Evolutionary conservation across 2,113 vertebrate genomes (phyloP), one percentile per base, ranked within the genome.

Genomic region (Piaya cayana): DNA sequence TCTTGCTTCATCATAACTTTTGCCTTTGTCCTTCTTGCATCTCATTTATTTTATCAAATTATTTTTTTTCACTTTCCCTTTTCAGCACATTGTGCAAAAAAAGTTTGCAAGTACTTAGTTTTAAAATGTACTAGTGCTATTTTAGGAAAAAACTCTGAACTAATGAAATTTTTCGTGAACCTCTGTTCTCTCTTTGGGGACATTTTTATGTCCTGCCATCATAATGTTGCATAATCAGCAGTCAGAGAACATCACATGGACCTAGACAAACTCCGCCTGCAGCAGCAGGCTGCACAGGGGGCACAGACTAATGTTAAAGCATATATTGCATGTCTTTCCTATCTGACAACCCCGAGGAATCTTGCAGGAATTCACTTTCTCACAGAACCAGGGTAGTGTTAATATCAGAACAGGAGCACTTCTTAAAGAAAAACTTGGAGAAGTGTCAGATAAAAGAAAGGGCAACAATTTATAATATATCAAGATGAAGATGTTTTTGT

Each of bases 131-230:
- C 63, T 62, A 37, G 52, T 10, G 43, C 32, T 91, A 74, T 89
- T 95, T 95, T 91, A 86, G 45, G 36, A 30, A 81, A 87, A 83
- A 90, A 42, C 27, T 81, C 42, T 75, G 55, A 88, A 68, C 60
- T 63, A 67, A 88, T 86, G 22, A 94, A 60, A 67, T 53, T 64
- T 86, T 91, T 82, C 76, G 62, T 71, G 72, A 94, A 68, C 20
- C 62, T 77, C 60, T 90, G 34, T 59, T 95, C 80, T 86, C 49
- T 90, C 83, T 65, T 39, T 13, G 5, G 69, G 76, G 82, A 93
- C n/a, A 15, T 77, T 94, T 92, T 83, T 90, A 82, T 64, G 65
- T 69, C 68, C 50, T 86, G 59, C 79, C 90, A 92, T 88, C 32
- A 17, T 74, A 60, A 83, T 21, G 75, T 82, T 75, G 34, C 92